phyloP scores from a whole-genome alignment of 2,888 invertebrate genomes.

The Thymelicus lineola region DNA sequence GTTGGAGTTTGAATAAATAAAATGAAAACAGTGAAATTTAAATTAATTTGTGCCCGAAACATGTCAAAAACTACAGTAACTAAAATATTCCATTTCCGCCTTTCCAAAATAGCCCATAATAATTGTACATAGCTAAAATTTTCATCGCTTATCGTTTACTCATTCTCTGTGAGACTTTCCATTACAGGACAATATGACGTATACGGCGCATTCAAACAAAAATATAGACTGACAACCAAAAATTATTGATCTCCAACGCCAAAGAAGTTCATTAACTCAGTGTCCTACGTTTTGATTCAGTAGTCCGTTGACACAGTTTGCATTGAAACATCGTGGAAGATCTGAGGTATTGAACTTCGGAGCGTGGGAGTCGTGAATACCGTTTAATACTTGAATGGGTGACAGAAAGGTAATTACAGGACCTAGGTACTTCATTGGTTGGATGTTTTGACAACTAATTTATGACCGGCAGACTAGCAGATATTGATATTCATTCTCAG shows the following conservation, averaged over 20 bases:
- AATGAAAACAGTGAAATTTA: too few relatives aligned
- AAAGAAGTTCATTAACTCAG: constrained; percentile 22
- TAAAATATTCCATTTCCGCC: too few relatives aligned
- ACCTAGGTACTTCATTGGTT: too few relatives aligned
- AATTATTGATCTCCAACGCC: constrained; percentile 20
- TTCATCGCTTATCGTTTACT: neutral
- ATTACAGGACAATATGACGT: constrained; percentile 2
- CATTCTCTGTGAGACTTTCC: neutral
- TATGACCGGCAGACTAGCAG: neutral
- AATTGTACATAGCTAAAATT: too few relatives aligned
- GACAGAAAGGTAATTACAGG: too few relatives aligned
- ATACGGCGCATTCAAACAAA: constrained; percentile 12
- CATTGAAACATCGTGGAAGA: neutral
- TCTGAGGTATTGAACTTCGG: neutral
- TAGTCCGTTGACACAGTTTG: neutral
- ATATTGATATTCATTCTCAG: neutral
- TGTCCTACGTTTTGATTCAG: constrained; percentile 17
- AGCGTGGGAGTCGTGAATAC: neutral
- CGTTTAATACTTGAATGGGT: too few relatives aligned
- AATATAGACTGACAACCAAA: constrained; percentile 20
- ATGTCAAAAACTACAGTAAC: too few relatives aligned
- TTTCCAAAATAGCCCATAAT: too few relatives aligned
- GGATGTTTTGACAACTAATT: too few relatives aligned
- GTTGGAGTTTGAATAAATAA: too few relatives aligned
- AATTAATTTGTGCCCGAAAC: too few relatives aligned